These are phyloP conservation scores for Dynastes hyllus DNA, from an alignment of 2,888 invertebrate genomes.

Conservation along the genomic window DNA sequence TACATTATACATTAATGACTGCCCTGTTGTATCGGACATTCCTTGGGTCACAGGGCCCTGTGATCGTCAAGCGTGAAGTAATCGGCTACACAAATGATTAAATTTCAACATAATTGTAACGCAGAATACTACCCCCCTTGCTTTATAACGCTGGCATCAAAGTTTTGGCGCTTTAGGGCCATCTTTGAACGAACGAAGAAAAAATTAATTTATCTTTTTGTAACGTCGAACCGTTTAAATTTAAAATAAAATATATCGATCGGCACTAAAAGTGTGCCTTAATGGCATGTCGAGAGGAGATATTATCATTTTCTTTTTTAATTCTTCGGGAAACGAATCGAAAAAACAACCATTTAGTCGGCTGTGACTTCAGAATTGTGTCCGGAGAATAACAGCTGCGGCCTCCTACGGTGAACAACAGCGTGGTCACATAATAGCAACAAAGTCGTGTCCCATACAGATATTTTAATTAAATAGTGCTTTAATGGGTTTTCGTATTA, in stretches of 20 bases:
- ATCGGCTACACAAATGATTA: conserved; percentile 71
- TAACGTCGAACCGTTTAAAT: background rate
- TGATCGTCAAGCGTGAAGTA: conserved; percentile 70
- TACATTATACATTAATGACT: conserved; percentile 70
- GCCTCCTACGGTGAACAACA: conserved; percentile 65
- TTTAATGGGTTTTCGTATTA: conserved; percentile 54
- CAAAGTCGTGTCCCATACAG: conserved; percentile 66
- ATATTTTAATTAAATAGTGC: conserved; percentile 65
- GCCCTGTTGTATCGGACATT: conserved; percentile 71
- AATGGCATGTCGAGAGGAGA: conserved; percentile 49
- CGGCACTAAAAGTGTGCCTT: conserved; percentile 46
- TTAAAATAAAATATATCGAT: conserved; percentile 50
- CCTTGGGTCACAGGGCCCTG: conserved; percentile 69
- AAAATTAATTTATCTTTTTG: background rate
- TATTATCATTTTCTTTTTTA: conserved; percentile 49
- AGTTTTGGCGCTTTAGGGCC: conserved; percentile 56
- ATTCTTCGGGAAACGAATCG: conserved; percentile 48
- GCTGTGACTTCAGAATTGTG: conserved; percentile 48
- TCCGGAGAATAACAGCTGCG: conserved; percentile 66
- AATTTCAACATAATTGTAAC: conserved; percentile 72
- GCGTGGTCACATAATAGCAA: conserved; percentile 64
- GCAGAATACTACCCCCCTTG: conserved; percentile 61
- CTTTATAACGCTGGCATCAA: conserved; percentile 55
- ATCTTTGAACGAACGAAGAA: conserved; percentile 53
- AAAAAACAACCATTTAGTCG: conserved; percentile 52